Evolutionary conservation across 2,888 invertebrate genomes (phyloP).

Genomic region (Macrophya alboannulata): DNA sequence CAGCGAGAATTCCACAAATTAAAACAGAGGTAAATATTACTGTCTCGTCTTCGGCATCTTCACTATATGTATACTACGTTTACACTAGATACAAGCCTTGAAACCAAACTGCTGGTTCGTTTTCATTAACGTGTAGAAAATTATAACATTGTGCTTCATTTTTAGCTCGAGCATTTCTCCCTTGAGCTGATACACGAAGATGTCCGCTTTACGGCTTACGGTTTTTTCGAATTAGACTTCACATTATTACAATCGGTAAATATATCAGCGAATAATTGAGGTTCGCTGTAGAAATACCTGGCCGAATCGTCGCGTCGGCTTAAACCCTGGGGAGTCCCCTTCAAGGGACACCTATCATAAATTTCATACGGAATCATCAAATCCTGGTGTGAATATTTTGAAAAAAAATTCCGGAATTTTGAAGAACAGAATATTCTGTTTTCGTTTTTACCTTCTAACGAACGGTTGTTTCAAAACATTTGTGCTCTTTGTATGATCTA

Average conservation of each 20-base stretch:
- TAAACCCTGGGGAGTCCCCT: neutral
- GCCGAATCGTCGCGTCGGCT: neutral
- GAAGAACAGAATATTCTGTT: neutral
- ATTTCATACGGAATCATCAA: neutral
- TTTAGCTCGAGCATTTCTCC: neutral
- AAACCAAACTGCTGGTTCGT: no score
- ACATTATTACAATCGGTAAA: conserved; percentile 21
- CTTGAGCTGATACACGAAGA: neutral
- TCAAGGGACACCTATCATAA: neutral
- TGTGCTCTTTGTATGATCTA: neutral
- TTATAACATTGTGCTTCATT: neutral
- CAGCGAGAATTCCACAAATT: neutral
- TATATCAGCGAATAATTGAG: neutral
- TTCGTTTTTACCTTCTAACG: no score
- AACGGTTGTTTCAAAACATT: neutral
- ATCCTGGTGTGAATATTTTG: neutral
- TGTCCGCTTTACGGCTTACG: neutral
- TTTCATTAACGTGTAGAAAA: neutral
- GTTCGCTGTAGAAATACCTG: neutral
- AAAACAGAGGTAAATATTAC: neutral
- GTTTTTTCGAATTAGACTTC: neutral
- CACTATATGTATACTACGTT: neutral
- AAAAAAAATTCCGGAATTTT: neutral
- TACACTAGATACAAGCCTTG: neutral
- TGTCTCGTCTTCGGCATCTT: neutral